Base-by-base conservation (phyloP, 2,113 vertebrate species). In the Syngnathoides biaculeatus region DNA sequence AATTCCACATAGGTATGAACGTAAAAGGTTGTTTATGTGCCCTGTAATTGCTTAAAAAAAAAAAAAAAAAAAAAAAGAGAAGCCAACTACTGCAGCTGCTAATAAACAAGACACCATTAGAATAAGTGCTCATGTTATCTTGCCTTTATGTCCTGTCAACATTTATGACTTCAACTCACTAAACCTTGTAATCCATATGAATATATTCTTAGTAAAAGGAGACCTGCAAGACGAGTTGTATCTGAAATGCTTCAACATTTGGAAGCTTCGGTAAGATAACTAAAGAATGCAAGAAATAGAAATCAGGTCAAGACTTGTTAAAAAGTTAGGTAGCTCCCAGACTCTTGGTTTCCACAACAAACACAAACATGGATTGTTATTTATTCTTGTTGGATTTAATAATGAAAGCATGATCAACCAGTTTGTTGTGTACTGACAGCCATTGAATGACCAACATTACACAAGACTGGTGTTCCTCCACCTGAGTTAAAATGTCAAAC, bases 401-500 rank as follows among this genome's bases (percentile, higher is more conserved):
- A 5, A 8, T 47, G 6, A 20, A 47, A 19, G 4, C 12, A 57
- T 10, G 55, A 35, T 78, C 5, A 67, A 65, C 72, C 66, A 55
- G 59, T 53, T 48, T 72, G 35, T 15, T 40, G 24, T 22, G 35
- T 52, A 64, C 52, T 60, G 57, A 67, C 68, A 24, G 39, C 68
- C 48, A 20, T 64, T 22, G 38, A 45, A 13, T 59, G 47, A 59
- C 56, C 73, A 47, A 69, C 65, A 53, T 86, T 75, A 81, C 66
- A 71, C 63, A 74, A 79, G 72, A 45, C 17, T 19, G 68, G 61
- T 50, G 78, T 61, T 42, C 72, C 77, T 83, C 75, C 65, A 84
- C 77, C 79, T 80, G 74, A 43, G 22, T 12, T n/a, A n/a, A n/a
- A 8, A 56, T 4, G 24, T 26, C 53, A 15, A 58, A 58, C 17